Conservation (phyloP, 2,113 vertebrate species). For the Caloenas nicobarica region DNA sequence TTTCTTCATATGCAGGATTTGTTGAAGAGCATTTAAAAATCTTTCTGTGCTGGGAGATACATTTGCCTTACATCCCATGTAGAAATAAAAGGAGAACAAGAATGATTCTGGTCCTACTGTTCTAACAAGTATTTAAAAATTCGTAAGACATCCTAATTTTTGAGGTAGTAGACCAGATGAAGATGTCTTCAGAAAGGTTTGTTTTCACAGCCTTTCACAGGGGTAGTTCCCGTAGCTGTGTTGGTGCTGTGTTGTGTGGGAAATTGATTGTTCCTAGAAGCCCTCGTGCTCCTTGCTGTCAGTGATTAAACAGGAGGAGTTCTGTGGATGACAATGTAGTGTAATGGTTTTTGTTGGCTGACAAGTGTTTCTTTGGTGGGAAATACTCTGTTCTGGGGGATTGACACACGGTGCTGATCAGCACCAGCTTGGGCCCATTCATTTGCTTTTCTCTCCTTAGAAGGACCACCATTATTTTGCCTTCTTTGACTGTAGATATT, state of each 20-base stretch:
- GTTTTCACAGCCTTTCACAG: too few relatives aligned
- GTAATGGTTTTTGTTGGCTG: not conserved
- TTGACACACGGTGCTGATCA: not conserved
- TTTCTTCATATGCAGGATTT: too few relatives aligned
- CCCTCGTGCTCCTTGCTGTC: not conserved
- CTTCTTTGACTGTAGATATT: not conserved
- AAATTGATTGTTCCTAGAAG: not conserved
- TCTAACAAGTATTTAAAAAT: not conserved
- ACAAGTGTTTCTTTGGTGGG: not conserved
- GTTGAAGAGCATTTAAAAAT: too few relatives aligned
- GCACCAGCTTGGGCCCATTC: not conserved
- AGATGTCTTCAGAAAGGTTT: not conserved
- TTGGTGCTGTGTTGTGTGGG: not conserved
- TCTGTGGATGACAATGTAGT: not conserved
- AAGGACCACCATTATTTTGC: not conserved
- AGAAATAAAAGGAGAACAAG: too few relatives aligned
- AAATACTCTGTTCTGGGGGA: not conserved
- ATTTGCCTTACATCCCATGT: too few relatives aligned
- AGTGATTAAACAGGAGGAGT: not conserved
- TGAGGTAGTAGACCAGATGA: not conserved
- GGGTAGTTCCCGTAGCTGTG: not conserved
- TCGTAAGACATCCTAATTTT: not conserved
- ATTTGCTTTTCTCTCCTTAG: not conserved
- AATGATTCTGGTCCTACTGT: not conserved
- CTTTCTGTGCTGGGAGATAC: too few relatives aligned